Percentiles rank a stretch among this genome's conserved stretches.
These are phyloP conservation scores for Toxotes chatareus DNA, from an alignment of 2,113 vertebrate species.

Conservation along the genomic window DNA sequence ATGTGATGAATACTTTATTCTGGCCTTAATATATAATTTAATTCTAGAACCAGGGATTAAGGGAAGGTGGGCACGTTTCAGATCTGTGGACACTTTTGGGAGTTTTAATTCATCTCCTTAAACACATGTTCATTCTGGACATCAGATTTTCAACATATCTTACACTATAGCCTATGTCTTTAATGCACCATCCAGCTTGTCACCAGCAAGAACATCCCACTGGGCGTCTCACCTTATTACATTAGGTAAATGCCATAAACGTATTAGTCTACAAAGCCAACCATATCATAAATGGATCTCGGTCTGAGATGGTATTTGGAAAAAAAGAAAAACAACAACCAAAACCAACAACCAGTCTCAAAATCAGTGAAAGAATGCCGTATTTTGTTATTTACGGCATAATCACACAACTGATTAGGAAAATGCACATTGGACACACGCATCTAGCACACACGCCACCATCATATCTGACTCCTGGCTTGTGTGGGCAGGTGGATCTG, in stretches of 20 bases:
- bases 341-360: too few species aligned
- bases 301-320: too few species aligned
- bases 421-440: slow-evolving; percentile 40
- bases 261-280: slow-evolving; percentile 42
- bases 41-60: slow-evolving; percentile 18
- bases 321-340: too few species aligned
- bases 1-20: slow-evolving; percentile 21
- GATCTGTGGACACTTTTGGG: not conserved
- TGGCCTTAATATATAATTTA: slow-evolving; percentile 6
- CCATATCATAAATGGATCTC: slow-evolving; percentile 38
- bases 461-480: slow-evolving; percentile 59
- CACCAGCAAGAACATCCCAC: slow-evolving; percentile 47
- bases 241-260: slow-evolving; percentile 52
- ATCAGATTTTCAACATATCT: slow-evolving; percentile 18
- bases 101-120: slow-evolving; percentile 37
- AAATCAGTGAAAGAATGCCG: not conserved
- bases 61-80: slow-evolving; percentile 6
- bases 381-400: slow-evolving; percentile 43
- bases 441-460: slow-evolving; percentile 33
- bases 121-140: slow-evolving; percentile 5
- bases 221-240: slow-evolving; percentile 53
- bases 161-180: slow-evolving; percentile 23
- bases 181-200: slow-evolving; percentile 45
- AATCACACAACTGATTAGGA: slow-evolving; percentile 57
- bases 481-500: slow-evolving; percentile 74